Evolutionary conservation across 2,113 vertebrate genomes (phyloP), one percentile per base, ranked within the genome.

Genomic region (Regulus satrapa): DNA sequence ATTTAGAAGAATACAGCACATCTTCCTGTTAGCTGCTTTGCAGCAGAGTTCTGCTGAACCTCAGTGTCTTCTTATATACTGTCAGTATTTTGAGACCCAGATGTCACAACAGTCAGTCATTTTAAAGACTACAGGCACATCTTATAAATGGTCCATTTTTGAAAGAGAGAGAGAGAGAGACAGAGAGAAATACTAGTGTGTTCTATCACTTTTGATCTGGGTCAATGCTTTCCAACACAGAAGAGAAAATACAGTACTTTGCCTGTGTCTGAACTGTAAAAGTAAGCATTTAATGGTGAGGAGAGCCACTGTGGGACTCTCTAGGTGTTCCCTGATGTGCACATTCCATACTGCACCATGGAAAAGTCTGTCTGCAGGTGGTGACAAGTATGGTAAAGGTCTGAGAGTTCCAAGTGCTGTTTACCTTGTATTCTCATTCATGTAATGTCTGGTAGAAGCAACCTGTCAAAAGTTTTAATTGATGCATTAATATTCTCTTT

Each of bases 101-200:
- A 45, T 95, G 73, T 95, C 83, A 67, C n/a, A 66, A 78, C 73
- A 97, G 80, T 69, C 75, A 94, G 71, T 96, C 69, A 92, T 97
- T 96, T 96, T 71, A 56, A 74, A 77, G 55, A 48, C 52, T 56
- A 16, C n/a, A 64, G 31, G n/a, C 24, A 31, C 6, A 16, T 73
- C 31, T 73, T 64, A 6, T 9, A 48, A 48, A 21, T 48, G 8
- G 11, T 40, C 31, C 5, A 6, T 31, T 79, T 89, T 62, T 69
- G 52, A 24, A 81, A 88, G 51, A 71, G 31, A 40, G 19, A 38
- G 48, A 52, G 17, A 41, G 14, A 41, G 14, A 41, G 14, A 41
- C 14, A 41, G n/a, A n/a, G n/a, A n/a, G n/a, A 10, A 69, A 31
- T 43, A 14, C 24, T 54, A 31, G 31, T 5, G 5, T 64, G 9